Evolutionary conservation across 2,113 vertebrate species (phyloP).

Genomic region (Brachirus orientalis): DNA sequence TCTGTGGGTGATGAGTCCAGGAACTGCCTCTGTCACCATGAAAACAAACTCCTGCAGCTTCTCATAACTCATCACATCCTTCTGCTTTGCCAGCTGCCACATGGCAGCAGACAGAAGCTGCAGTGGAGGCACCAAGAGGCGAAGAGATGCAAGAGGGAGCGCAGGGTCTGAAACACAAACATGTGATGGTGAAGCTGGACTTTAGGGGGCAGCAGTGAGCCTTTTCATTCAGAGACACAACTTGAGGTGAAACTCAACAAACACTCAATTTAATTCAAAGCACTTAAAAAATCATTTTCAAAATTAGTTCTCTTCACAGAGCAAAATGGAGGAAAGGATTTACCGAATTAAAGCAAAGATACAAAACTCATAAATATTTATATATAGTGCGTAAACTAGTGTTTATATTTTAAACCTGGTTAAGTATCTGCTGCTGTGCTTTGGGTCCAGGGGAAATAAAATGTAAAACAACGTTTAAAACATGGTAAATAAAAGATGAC

Average conservation of each 20-base stretch:
- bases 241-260: background rate
- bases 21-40: conserved; percentile 73
- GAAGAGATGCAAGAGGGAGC: conserved; percentile 56
- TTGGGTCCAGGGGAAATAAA: accelerated
- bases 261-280: background rate
- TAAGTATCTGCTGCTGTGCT: background rate
- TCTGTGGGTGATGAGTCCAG: conserved; percentile 81
- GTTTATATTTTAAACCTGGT: background rate
- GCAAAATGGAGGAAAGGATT: background rate
- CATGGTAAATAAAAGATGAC: background rate
- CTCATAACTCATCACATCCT: conserved; percentile 76
- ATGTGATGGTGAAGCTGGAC: conserved; percentile 21
- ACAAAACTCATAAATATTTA: background rate
- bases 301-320: background rate
- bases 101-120: conserved; percentile 80
- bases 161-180: conserved; percentile 38
- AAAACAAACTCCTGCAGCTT: conserved; percentile 81
- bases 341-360: background rate
- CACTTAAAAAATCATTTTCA: background rate
- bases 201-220: conserved; percentile 20
- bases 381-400: background rate
- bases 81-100: conserved; percentile 80
- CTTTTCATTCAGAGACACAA: background rate
- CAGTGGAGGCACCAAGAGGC: conserved; percentile 72
- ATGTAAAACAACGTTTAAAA: background rate